Base-by-base conservation (phyloP, 2,113 vertebrate genomes). In the Aspiorhynchus laticeps region DNA sequence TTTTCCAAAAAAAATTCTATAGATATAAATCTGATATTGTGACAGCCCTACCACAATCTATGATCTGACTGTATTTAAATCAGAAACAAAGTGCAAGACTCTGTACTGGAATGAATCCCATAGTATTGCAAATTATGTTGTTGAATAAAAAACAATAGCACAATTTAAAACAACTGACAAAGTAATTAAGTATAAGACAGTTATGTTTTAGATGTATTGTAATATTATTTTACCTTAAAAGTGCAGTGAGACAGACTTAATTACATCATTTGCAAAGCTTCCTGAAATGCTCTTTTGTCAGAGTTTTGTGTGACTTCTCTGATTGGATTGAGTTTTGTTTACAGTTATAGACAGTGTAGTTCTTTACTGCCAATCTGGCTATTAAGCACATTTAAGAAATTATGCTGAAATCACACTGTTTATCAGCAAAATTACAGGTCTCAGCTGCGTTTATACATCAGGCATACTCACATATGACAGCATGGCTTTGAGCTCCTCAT, bases 401-500 rank as follows among this genome's bases (percentile, higher is more conserved):
- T 0, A 71, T 38, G 33, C 19, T 21, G 38, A 75, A 75, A n/a
- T 15, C 11, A 36, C 1, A 14, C 8, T 36, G n/a, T 48, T 43
- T 41, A 56, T 33, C 15, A 65, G 33, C 21, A 9, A 2, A 76
- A 14, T n/a, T 5, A 69, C 69, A 31, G 24, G 28, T 26, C 46
- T 43, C 48, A 33, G 43, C 73, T 26, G 9, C 1, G 33, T 7
- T 80, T 56, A 31, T 69, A 53, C 28, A 31, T 24, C 19, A 48
- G 61, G 14, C 3, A 28, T 90, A 98, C 98, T 95, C 91, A 99
- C 98, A 91, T 99, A 99, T 10, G 98, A 99, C 38, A 99, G 91
- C 98, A 99, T 99, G 85, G 98, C 98, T 94, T 99, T 97, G 92
- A 99, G 98, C 91, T 99, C 98, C 92, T 99, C 98, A 46, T 99